Conservation (phyloP, 2,888 invertebrate species). For the Anticlea derivata region DNA sequence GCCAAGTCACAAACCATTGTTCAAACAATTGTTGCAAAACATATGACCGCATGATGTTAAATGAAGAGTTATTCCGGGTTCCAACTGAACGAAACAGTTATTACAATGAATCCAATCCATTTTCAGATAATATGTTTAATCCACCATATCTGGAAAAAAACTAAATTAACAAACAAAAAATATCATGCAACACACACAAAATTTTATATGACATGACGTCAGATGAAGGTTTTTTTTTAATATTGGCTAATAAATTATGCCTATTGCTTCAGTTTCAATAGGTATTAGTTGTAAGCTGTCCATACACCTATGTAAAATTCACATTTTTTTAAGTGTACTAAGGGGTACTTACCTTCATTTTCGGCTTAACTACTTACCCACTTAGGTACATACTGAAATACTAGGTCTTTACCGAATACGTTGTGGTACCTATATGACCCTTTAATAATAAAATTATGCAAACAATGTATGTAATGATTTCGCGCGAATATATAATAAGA, state of each 20-base stretch:
- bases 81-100: constrained; percentile 75
- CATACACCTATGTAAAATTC: too few relatives aligned
- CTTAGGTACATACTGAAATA: too few relatives aligned
- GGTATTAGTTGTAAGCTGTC: too few relatives aligned
- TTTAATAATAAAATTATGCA: constrained; percentile 16
- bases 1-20: constrained; percentile 57
- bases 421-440: too few relatives aligned
- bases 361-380: too few relatives aligned
- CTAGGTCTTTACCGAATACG: too few relatives aligned
- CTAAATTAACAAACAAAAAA: not conserved
- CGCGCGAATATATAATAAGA: constrained; percentile 68
- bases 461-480: constrained; percentile 45
- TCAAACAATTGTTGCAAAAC: constrained; percentile 78
- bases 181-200: not conserved
- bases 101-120: constrained; percentile 84
- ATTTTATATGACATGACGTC: too few relatives aligned
- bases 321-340: too few relatives aligned
- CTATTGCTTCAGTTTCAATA: too few relatives aligned
- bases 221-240: too few relatives aligned
- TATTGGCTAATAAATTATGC: too few relatives aligned
- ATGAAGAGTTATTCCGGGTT: constrained; percentile 71
- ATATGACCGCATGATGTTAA: constrained; percentile 82
- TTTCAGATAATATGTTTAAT: constrained; percentile 25
- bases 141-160: constrained; percentile 20
- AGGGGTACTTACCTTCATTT: too few relatives aligned